Percentiles rank a stretch among this genome's conserved stretches.
phyloP scores from a whole-genome alignment of 2,113 vertebrate genomes.

The Arvicanthis niloticus region DNA sequence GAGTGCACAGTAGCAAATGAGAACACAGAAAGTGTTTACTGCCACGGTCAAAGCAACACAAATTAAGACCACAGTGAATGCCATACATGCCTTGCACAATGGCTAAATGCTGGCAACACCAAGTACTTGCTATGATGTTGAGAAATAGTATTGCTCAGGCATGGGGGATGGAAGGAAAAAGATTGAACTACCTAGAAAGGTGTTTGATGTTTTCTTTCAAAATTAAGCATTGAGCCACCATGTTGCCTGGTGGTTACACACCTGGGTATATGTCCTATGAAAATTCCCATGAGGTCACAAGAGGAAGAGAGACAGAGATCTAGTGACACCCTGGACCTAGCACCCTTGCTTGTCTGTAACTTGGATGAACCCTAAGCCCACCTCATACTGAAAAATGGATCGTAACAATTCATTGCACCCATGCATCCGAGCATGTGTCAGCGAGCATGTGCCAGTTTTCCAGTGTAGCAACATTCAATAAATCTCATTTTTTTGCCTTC shows the following conservation, averaged over 20 bases:
- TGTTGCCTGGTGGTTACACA: background rate
- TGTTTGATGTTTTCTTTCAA: constrained; percentile 22
- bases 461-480: background rate
- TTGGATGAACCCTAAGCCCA: background rate
- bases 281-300: background rate
- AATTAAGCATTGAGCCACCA: background rate
- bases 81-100: background rate
- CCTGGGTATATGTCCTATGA: background rate
- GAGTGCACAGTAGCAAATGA: background rate
- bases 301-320: background rate
- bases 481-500: background rate
- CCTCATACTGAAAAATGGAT: background rate
- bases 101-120: background rate
- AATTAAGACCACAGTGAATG: background rate
- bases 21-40: background rate
- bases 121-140: background rate
- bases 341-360: background rate
- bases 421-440: background rate
- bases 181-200: background rate
- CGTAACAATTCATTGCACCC: background rate
- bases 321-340: background rate
- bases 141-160: background rate
- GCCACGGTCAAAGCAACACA: background rate
- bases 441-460: background rate
- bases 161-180: background rate